Evolutionary conservation across 1,140 invertebrate species (phyloP).

Genomic region (Drosophila takahashii): DNA sequence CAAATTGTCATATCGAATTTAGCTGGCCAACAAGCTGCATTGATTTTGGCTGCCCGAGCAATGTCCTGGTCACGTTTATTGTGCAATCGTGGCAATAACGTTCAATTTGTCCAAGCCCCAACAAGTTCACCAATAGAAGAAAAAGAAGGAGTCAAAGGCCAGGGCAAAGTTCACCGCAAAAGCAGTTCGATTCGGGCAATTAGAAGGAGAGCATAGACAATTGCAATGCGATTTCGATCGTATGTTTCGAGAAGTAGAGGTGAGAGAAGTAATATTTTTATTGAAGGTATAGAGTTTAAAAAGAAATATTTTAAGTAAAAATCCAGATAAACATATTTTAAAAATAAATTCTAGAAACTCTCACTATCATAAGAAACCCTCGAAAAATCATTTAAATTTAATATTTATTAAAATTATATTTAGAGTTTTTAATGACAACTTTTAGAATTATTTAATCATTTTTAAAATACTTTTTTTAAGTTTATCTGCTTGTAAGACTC

Average conservation of each 20-base stretch:
- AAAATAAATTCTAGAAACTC: too few relatives aligned
- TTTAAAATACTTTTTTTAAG: too few relatives aligned
- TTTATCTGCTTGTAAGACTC: not conserved
- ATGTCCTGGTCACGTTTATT: conserved; percentile 41
- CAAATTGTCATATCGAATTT: conserved; percentile 59
- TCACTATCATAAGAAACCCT: too few relatives aligned
- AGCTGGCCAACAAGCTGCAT: conserved; percentile 48
- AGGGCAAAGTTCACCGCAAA: conserved; percentile 18
- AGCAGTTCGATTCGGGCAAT: conserved; percentile 51
- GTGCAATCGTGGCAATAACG: conserved; percentile 62
- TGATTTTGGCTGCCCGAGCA: conserved; percentile 30
- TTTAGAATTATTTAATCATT: too few relatives aligned
- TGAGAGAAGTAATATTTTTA: too few relatives aligned
- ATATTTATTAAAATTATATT: not conserved
- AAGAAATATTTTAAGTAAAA: too few relatives aligned
- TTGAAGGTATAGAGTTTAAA: too few relatives aligned
- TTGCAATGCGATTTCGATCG: conserved; percentile 4
- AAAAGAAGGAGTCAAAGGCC: conserved; percentile 7
- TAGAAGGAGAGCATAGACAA: conserved; percentile 37
- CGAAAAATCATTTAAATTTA: too few relatives aligned
- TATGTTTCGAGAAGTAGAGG: not conserved
- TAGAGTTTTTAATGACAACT: not conserved
- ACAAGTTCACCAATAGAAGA: not conserved
- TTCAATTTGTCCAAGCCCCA: conserved; percentile 57
- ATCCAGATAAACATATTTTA: too few relatives aligned